These are phyloP conservation scores for Fregata magnificens DNA, from an alignment of 2,113 vertebrate species.

Conservation along the genomic window DNA sequence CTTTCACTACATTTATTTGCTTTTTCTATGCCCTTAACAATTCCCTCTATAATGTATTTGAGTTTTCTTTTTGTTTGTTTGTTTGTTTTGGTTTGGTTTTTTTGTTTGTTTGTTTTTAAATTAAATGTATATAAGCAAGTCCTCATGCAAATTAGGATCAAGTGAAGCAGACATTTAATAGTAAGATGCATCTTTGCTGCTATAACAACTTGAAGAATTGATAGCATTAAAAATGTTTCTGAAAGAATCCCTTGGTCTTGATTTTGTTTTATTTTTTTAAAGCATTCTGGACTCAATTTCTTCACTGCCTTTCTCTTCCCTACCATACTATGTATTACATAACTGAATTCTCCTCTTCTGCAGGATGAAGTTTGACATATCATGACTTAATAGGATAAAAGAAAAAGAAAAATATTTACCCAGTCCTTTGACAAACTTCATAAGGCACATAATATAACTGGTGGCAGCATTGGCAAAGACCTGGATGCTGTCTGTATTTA, in stretches of 20 bases:
- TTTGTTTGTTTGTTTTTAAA: not conserved
- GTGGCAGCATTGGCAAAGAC: slow-evolving; percentile 97
- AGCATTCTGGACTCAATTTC: not conserved
- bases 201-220: not conserved
- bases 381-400: not conserved
- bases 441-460: slow-evolving; percentile 99
- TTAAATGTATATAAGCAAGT: not conserved
- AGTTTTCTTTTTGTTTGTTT: not conserved
- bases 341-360: not conserved
- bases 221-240: not conserved
- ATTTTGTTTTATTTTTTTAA: not conserved
- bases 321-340: not conserved
- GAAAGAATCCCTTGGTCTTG: not conserved
- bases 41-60: not conserved
- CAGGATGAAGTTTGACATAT: not conserved
- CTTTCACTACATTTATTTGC: not conserved
- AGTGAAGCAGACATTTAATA: not conserved
- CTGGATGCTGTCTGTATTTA: slow-evolving; percentile 97
- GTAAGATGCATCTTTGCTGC: not conserved
- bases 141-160: not conserved
- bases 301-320: not conserved
- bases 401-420: slow-evolving; percentile 72
- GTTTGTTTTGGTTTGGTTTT: no score
- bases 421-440: slow-evolving; percentile 98
- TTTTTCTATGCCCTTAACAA: not conserved